These are phyloP conservation scores for Drosophila mayaguana DNA, from an alignment of 2,888 invertebrate genomes.

Conservation along the genomic window DNA sequence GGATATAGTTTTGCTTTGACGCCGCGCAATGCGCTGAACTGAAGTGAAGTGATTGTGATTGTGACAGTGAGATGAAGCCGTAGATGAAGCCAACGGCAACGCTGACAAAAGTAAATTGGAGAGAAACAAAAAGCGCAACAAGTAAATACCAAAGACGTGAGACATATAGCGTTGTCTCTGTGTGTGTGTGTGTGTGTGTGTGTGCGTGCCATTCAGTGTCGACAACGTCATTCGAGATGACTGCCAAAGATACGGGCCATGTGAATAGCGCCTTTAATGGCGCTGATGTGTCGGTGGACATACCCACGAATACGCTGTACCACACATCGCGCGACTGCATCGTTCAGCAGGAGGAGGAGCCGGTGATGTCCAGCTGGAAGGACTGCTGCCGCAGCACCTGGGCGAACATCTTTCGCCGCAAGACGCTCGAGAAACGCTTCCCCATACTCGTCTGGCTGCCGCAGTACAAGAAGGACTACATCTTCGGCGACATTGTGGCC, in stretches of 20 bases:
- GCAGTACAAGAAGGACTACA: constrained; percentile 89
- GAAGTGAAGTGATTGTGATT: constrained; percentile 8
- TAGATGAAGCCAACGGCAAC: constrained; percentile 57
- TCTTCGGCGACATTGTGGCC: constrained; percentile 94
- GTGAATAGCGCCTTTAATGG: constrained; percentile 70
- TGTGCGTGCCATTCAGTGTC: too few species aligned
- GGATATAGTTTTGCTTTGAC: constrained; percentile 17
- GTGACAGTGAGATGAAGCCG: constrained; percentile 57
- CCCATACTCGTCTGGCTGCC: constrained; percentile 93
- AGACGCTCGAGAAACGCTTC: constrained; percentile 90
- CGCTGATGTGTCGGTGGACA: constrained; percentile 82
- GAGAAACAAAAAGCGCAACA: constrained; percentile 13
- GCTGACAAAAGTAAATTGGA: constrained; percentile 19
- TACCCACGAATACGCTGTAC: constrained; percentile 83
- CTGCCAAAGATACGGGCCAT: constrained; percentile 64
- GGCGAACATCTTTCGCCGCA: constrained; percentile 88
- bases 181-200: background rate
- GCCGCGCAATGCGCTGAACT: constrained; percentile 9
- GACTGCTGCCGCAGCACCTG: constrained; percentile 72
- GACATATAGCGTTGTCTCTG: constrained; percentile 10
- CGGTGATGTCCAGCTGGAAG: constrained; percentile 67
- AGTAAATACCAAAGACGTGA: constrained; percentile 6
- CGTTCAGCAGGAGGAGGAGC: constrained; percentile 86
- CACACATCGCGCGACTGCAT: constrained; percentile 83
- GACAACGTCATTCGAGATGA: constrained; percentile 46